Evolutionary conservation across 2,113 vertebrate species (phyloP).

Genomic region (Tetraodon nigroviridis): DNA sequence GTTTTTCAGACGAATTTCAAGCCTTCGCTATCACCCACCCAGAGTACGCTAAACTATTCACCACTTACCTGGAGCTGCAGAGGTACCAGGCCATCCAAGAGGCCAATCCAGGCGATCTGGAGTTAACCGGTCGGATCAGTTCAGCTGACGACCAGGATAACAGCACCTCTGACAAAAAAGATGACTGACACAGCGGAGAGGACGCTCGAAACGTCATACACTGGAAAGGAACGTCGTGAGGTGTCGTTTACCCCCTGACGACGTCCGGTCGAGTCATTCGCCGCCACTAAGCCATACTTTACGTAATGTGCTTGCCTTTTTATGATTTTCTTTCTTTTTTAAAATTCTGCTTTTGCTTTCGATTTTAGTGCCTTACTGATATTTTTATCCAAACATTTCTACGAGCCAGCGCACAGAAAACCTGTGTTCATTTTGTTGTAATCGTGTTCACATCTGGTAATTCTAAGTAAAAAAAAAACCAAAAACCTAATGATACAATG

Average conservation of each 20-base stretch:
- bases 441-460: not conserved
- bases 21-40: conserved; percentile 85
- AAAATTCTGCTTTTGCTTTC: conserved; percentile 26
- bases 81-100: conserved; percentile 80
- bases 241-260: not conserved
- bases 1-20: conserved; percentile 82
- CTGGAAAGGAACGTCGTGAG: not conserved
- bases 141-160: conserved; percentile 71
- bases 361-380: conserved; percentile 63
- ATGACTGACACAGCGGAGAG: conserved; percentile 75
- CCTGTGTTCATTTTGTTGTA: not conserved
- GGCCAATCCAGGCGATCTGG: conserved; percentile 41
- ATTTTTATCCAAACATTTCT: conserved; percentile 27
- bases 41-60: conserved; percentile 92
- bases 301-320: conserved; percentile 36
- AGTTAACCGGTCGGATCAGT: conserved; percentile 48
- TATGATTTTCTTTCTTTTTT: conserved; percentile 22
- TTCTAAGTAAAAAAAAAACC: not conserved
- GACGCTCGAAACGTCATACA: conserved; percentile 10
- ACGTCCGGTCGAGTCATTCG: conserved; percentile 18
- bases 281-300: conserved; percentile 16
- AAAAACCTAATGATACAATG: not conserved
- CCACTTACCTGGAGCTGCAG: conserved; percentile 93
- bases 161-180: conserved; percentile 89
- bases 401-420: conserved; percentile 14